Evolutionary conservation across 2,888 invertebrate genomes (phyloP).

Genomic region (Phragmatobia fuliginosa): DNA sequence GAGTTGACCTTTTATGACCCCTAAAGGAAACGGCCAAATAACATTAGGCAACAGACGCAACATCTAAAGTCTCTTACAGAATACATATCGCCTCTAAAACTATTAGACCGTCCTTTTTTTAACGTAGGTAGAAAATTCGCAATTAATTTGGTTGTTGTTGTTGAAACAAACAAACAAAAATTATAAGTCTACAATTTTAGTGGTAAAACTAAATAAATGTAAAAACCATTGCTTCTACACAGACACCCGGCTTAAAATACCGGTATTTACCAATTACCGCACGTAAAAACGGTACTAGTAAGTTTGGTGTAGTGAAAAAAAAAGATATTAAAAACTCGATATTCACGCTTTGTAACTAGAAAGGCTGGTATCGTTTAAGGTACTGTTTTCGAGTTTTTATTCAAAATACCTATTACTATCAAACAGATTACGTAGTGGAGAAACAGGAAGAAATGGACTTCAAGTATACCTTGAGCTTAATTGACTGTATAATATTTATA

Average conservation of each 20-base stretch:
- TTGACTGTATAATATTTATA: neutral
- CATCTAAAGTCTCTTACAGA: too few relatives aligned
- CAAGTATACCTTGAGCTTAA: neutral
- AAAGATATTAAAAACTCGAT: constrained; percentile 11
- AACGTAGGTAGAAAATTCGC: too few relatives aligned
- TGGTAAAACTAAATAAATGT: neutral
- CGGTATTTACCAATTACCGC: constrained; percentile 14
- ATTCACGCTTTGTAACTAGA: constrained; percentile 11
- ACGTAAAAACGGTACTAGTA: constrained; percentile 8
- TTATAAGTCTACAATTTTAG: neutral
- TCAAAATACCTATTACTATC: neutral
- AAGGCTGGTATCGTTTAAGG: constrained; percentile 9
- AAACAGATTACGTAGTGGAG: neutral
- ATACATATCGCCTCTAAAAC: too few relatives aligned
- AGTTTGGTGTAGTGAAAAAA: constrained; percentile 9
- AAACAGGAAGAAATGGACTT: neutral
- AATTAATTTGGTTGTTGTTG: too few relatives aligned
- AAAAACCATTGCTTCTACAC: constrained; percentile 2
- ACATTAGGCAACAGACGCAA: neutral
- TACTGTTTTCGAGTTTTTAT: constrained; percentile 4
- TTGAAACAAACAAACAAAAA: neutral
- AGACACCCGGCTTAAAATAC: neutral
- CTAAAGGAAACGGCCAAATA: neutral
- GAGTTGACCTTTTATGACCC: neutral
- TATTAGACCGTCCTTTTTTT: neutral